Conservation (phyloP, 2,113 vertebrate genomes). For the Centropus unirufus region DNA sequence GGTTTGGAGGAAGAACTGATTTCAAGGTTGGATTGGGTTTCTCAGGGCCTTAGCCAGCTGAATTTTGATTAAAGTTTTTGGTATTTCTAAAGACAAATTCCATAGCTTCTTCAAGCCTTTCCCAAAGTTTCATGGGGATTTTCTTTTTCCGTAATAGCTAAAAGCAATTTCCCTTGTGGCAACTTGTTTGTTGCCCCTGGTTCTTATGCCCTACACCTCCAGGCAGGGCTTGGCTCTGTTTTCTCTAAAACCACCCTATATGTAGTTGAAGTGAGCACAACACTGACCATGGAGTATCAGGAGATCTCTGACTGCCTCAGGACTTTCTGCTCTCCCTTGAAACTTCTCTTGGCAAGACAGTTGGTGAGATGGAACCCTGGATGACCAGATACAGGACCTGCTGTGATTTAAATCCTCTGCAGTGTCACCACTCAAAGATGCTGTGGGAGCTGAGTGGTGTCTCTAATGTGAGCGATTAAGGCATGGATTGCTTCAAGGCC, state of each 20-base stretch:
- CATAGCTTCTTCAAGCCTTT: not conserved
- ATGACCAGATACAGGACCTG: not conserved
- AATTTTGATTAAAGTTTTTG: not conserved
- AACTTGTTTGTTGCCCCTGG: not conserved
- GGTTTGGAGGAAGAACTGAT: not conserved
- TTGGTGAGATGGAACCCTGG: not conserved
- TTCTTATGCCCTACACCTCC: not conserved
- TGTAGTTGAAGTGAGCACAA: not conserved
- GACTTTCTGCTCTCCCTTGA: not conserved
- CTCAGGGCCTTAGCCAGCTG: not conserved
- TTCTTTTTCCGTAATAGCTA: not conserved
- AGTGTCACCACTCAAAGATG: not conserved
- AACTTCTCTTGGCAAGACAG: not conserved
- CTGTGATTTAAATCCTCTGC: not conserved
- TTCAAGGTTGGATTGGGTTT: too few species aligned
- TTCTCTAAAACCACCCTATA: not conserved
- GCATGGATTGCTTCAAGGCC: not conserved
- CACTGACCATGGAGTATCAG: not conserved
- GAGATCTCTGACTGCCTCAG: not conserved
- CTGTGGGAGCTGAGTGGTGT: not conserved
- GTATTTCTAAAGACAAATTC: not conserved
- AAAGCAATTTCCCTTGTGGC: not conserved
- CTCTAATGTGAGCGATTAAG: not conserved
- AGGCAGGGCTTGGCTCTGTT: not conserved
- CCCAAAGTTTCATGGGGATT: not conserved